phyloP scores from a whole-genome alignment of 2,888 invertebrate species.

The Siphonodentalium dalli region DNA sequence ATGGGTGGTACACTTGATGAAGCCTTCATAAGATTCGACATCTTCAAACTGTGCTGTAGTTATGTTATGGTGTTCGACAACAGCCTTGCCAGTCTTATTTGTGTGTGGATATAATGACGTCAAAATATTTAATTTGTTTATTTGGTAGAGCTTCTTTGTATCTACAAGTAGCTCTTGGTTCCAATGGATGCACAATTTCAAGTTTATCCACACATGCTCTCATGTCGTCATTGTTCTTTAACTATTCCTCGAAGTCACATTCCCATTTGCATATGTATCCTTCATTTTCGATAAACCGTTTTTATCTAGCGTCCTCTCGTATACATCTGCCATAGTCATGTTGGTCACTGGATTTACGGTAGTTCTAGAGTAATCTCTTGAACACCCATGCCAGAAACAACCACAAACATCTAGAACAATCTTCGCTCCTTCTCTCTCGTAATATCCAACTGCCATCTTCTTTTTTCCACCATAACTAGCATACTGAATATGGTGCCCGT shows the following conservation, averaged over 20 bases:
- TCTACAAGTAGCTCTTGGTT: slow-evolving; percentile 43
- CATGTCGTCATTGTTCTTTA: slow-evolving; percentile 23
- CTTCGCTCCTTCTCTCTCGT: slow-evolving; percentile 7
- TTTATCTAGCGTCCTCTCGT: slow-evolving; percentile 18
- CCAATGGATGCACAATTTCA: slow-evolving; percentile 30
- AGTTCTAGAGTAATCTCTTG: slow-evolving; percentile 7
- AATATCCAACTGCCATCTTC: slow-evolving; percentile 18
- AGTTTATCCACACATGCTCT: slow-evolving; percentile 18
- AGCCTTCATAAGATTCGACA: slow-evolving; percentile 38
- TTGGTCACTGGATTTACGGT: slow-evolving; percentile 22
- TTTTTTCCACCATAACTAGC: slow-evolving; percentile 17
- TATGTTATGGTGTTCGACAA: slow-evolving; percentile 37
- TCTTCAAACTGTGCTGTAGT: slow-evolving; percentile 35
- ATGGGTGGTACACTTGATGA: slow-evolving; percentile 41
- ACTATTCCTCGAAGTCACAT: slow-evolving; percentile 28
- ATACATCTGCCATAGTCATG: slow-evolving; percentile 20
- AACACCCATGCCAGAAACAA: slow-evolving; percentile 24
- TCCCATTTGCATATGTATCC: slow-evolving; percentile 38
- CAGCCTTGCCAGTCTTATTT: slow-evolving; percentile 36
- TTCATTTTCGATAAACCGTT: slow-evolving; percentile 9
- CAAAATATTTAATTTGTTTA: slow-evolving; percentile 39
- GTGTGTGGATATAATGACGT: slow-evolving; percentile 46
- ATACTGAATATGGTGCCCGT: slow-evolving; percentile 11
- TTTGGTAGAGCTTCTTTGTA: slow-evolving; percentile 26
- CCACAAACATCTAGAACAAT: slow-evolving; percentile 25